Evolutionary conservation across 2,888 invertebrate genomes (phyloP), one percentile per base, ranked within the genome.

Genomic region (Ischnus inquisitorius): DNA sequence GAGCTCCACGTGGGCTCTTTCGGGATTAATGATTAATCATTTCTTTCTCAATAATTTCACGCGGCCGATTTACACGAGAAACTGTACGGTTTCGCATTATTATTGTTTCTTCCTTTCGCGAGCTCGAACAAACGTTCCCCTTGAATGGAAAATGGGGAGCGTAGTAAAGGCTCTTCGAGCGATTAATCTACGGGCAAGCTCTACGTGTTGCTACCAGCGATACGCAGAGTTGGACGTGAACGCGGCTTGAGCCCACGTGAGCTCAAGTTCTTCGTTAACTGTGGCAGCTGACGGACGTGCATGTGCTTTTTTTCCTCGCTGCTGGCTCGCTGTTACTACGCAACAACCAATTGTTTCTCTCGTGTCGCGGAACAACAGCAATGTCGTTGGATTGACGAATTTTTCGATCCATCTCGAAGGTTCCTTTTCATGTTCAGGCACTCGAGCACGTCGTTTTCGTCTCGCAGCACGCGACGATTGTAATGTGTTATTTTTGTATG

Each of bases 191-290:
- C 8, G 1, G 8, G 25, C 19, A 64, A n/a, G 34, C 57, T 22
- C 41, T n/a, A 48, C 22, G n/a, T 28, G 39, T 39, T n/a, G 46
- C 57, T 39, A 41, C 34, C 14, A 39, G 16, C 19, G 34, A 19
- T 62, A 79, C 57, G 69, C 14, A 54, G n/a, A 65, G 65, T 54
- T 28, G 25, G 39, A 19, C 3, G 69, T 54, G 54, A 74, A 79
- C 75, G 48, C 41, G 14, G 39, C 10, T 22, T 64, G 46, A 78
- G 74, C 79, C 65, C 41, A 25, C 46, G 10, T 22, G 25, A 8
- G 60, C 41, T 2, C 60, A 83, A 80, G 71, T 77, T 80, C 76
- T 41, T 80, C 48, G 60, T 71, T 48, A 76, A 48, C 41, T 76
- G 54, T 41, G 19, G 48, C 57, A 67, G 19, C n/a, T 60, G 57